Evolutionary conservation across 2,888 invertebrate species (phyloP), one percentile per base, ranked within the genome.

Genomic region (Galerucella nymphaeae): DNA sequence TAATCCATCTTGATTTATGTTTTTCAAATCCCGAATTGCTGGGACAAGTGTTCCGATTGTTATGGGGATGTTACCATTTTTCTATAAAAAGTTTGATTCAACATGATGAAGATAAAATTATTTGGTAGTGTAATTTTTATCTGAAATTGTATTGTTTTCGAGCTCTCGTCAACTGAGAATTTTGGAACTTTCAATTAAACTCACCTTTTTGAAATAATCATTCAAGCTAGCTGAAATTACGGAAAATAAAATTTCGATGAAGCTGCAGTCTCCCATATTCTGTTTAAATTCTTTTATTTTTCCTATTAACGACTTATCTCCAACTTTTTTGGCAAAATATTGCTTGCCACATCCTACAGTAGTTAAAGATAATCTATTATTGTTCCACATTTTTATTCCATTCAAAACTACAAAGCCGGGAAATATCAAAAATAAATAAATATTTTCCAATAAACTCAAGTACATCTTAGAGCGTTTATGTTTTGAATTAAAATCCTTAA

Each of bases 61-160:
- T 13, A 38, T 20, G 11, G 68, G 68, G 41, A 62, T 20, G 38
- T 38, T 13, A 6, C 9, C 11, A 14, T 20, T 61, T 14, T 68
- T 48, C 68, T 68, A 18, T 16, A 68, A 61, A 42, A 66, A 59
- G 20, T n/a, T n/a, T n/a, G n/a, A n/a, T n/a, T n/a, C n/a, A n/a
- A n/a, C n/a, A n/a, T n/a, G n/a, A n/a, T n/a, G n/a, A n/a, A n/a
- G n/a, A n/a, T n/a, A n/a, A n/a, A n/a, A n/a, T n/a, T n/a, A n/a
- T n/a, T n/a, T n/a, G n/a, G n/a, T n/a, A n/a, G n/a, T n/a, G n/a
- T n/a, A n/a, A n/a, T n/a, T n/a, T n/a, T n/a, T n/a, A n/a, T n/a
- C n/a, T n/a, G n/a, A n/a, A n/a, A n/a, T n/a, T n/a, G n/a, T n/a
- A n/a, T n/a, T n/a, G n/a, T n/a, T n/a, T n/a, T n/a, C n/a, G n/a